Evolutionary conservation across 2,888 invertebrate genomes (phyloP), one percentile per base, ranked within the genome.

Genomic region (Tetrapedia diversipes): DNA sequence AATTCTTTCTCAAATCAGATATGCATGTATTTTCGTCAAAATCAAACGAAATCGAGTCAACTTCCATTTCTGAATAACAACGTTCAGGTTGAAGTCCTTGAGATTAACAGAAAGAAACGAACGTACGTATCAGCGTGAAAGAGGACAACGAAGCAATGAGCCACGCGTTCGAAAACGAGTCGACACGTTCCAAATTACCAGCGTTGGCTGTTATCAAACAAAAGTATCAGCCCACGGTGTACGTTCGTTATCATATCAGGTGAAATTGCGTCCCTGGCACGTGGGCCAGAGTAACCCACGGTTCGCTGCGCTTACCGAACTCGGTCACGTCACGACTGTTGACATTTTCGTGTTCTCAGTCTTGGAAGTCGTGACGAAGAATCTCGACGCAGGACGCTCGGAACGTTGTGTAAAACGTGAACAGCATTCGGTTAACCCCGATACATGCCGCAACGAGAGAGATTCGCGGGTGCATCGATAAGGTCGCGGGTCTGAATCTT

Each of bases 351-450:
- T 69, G 78, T 69, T 45, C 49, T 51, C 59, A 37, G 75, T 72
- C 63, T 63, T 47, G 65, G 32, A 56, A 67, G 66, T 81, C 83
- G 83, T 84, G 84, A 81, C 81, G 78, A 71, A 71, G 82, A 84
- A 72, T 79, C 76, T 43, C 76, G 68, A 65, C 76, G 69, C 57
- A 73, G 77, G 66, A 74, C 63, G 57, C 77, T 60, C 64, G 61
- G 71, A 54, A 72, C 71, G 79, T 72, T 81, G 81, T 65, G 79
- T 49, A 75, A 81, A 83, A 84, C 81, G 83, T 81, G 79, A 79
- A 73, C 75, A 64, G 79, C 82, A 69, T 84, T 71, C 75, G 59
- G 51, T 37, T 43, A 51, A 60, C 37, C 68, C 41, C 65, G 74
- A 59, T 71, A 47, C 61, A 57, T 64, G 68, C 60, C 24, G 67